Base-by-base conservation (phyloP, 2,888 invertebrate species). In the Linnaemya vulpina region DNA sequence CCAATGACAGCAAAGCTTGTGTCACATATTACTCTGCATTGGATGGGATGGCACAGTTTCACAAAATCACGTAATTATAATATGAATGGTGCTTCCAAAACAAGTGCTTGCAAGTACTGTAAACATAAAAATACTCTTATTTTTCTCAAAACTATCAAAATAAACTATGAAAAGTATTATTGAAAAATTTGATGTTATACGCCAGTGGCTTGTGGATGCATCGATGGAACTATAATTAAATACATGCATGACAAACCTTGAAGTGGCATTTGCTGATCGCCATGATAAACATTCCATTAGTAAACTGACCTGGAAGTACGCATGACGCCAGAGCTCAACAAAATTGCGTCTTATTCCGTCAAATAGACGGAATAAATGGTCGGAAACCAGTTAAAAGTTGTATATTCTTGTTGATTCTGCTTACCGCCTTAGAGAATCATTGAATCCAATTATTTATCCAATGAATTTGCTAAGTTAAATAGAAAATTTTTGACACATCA, bases 291-390 rank as follows among this genome's bases (percentile, higher is more conserved):
- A 67, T 20, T 51, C 76, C 20, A 76, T 65, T 30, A 51, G 43
- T 63, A 46, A 74, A 76, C 51, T 76, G 67, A 67, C 76, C 65
- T 53, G 65, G 65, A 43, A 53, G 68, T 68, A 68, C 20, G 25
- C 53, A 53, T 38, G 53, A 51, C 38, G 46, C 68, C 49, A 22
- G 53, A 22, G 74, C 51, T 17, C 49, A 22, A 35, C 22, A 35
- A 17, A 75, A 75, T 65, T 65, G 63, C 51, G 43, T n/a, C 35
- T 75, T 75, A 49, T 63, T 75, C 53, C 63, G 63, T 35, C n/a
- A 63, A 63, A 74, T 60, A 49, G 73, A 73, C n/a, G n/a, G n/a
- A n/a, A n/a, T n/a, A 73, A 74, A 25, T 35, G 74, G 74, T 35
- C 67, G 67, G 55, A 65, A 67, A 22, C 65, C 76, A 13, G 43